Conservation (phyloP, 1,140 invertebrate genomes). For the Sycophila sp. region DNA sequence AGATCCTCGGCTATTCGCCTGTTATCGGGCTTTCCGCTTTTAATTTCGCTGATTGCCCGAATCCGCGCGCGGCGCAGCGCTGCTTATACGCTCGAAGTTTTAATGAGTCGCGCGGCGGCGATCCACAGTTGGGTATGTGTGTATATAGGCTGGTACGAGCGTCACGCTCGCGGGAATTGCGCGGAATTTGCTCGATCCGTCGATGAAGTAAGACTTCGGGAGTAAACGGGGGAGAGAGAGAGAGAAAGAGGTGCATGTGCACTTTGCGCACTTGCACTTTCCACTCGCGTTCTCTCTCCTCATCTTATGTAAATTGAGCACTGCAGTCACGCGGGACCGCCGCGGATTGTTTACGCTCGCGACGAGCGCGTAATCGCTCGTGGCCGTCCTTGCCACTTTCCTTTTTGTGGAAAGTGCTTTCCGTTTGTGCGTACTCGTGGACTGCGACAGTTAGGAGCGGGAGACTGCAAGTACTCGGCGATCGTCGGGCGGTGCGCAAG, state of each 20-base stretch:
- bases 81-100: too few relatives aligned
- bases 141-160: neutral
- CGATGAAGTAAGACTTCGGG: slow-evolving; percentile 16
- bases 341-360: too few relatives aligned
- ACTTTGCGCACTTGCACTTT: neutral
- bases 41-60: neutral
- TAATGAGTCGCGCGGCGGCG: too few relatives aligned
- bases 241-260: neutral
- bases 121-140: neutral
- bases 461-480: too few relatives aligned
- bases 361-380: too few relatives aligned
- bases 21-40: neutral
- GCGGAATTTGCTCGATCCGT: slow-evolving; percentile 20
- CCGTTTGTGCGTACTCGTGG: too few relatives aligned
- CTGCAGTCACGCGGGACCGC: too few relatives aligned
- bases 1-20: slow-evolving; percentile 17
- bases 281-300: neutral
- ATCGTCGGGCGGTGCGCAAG: too few relatives aligned
- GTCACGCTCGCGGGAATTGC: neutral
- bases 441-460: too few relatives aligned
- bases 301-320: neutral
- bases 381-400: too few relatives aligned
- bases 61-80: too few relatives aligned
- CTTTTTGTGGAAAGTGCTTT: too few relatives aligned
- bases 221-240: neutral